These are phyloP conservation scores for Mus minutoides DNA, from an alignment of 2,797 vertebrate genomes.

Conservation along the genomic window DNA sequence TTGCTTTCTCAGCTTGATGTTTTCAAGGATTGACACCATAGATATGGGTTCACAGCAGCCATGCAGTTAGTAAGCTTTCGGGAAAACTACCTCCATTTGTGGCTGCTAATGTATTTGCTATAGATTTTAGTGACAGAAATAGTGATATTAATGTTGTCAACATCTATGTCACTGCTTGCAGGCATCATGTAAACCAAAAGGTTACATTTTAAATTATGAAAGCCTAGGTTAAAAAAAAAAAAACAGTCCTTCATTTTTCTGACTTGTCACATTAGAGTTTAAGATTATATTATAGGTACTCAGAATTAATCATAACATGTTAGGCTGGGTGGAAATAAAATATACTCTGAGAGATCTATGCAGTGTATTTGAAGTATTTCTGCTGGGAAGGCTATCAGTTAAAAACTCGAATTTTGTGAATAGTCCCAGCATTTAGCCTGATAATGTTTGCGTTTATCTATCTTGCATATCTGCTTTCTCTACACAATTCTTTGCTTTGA, in stretches of 20 bases:
- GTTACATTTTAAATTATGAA: constrained; percentile 86
- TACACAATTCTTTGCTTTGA: constrained; percentile 5
- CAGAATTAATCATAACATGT: constrained; percentile 74
- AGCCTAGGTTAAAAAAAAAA: constrained; percentile 69
- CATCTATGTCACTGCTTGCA: constrained; percentile 81
- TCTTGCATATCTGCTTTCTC: not conserved
- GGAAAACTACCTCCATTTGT: constrained; percentile 81
- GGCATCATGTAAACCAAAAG: constrained; percentile 84
- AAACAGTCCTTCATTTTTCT: constrained; percentile 79
- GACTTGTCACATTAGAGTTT: constrained; percentile 77
- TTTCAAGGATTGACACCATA: constrained; percentile 62
- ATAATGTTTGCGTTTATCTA: not conserved
- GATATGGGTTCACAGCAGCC: constrained; percentile 70
- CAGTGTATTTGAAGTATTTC: constrained; percentile 41
- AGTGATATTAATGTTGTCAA: constrained; percentile 85
- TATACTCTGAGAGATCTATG: not conserved
- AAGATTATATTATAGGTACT: constrained; percentile 75
- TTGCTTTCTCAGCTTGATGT: constrained; percentile 13
- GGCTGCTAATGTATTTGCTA: constrained; percentile 84
- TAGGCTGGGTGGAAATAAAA: constrained; percentile 62
- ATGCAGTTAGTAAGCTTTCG: constrained; percentile 81
- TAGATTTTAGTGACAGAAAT: constrained; percentile 86
- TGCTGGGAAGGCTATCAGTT: not conserved
- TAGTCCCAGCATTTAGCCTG: not conserved
- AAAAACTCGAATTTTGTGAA: constrained; percentile 16